phyloP scores from a whole-genome alignment of 2,888 invertebrate genomes.

The Ectemnius continuus region DNA sequence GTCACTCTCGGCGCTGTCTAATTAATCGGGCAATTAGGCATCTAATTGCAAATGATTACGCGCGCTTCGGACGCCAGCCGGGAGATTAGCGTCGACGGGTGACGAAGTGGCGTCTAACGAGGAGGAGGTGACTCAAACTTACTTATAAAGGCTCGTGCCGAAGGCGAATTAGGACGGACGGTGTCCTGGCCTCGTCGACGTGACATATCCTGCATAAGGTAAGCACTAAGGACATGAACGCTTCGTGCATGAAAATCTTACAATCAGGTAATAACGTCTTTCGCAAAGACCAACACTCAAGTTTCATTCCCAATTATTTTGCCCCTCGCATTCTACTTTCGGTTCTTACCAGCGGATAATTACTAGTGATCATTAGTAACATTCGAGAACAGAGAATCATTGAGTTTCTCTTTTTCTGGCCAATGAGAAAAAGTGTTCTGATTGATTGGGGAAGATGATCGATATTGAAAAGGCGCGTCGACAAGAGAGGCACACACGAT shows the following conservation, averaged over 20 bases:
- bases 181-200: slow-evolving; percentile 47
- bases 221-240: slow-evolving; percentile 48
- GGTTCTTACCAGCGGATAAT: too few relatives aligned
- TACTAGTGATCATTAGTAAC: too few relatives aligned
- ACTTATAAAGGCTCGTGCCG: slow-evolving; percentile 53
- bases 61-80: slow-evolving; percentile 11
- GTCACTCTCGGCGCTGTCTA: too few relatives aligned
- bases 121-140: slow-evolving; percentile 57
- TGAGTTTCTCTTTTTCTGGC: too few relatives aligned
- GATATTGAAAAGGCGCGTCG: slow-evolving; percentile 45
- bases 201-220: slow-evolving; percentile 55
- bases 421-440: background rate
- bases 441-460: slow-evolving; percentile 36
- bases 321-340: too few relatives aligned
- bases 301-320: too few relatives aligned
- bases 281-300: too few relatives aligned
- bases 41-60: slow-evolving; percentile 6
- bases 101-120: slow-evolving; percentile 53
- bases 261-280: too few relatives aligned
- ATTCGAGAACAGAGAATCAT: too few relatives aligned
- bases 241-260: background rate
- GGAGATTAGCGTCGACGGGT: slow-evolving; percentile 43
- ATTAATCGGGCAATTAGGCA: too few relatives aligned
- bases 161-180: slow-evolving; percentile 57
- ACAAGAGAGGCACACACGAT: slow-evolving; percentile 36